Conservation (phyloP, 2,888 invertebrate genomes). For the Habroteleia sp. region DNA sequence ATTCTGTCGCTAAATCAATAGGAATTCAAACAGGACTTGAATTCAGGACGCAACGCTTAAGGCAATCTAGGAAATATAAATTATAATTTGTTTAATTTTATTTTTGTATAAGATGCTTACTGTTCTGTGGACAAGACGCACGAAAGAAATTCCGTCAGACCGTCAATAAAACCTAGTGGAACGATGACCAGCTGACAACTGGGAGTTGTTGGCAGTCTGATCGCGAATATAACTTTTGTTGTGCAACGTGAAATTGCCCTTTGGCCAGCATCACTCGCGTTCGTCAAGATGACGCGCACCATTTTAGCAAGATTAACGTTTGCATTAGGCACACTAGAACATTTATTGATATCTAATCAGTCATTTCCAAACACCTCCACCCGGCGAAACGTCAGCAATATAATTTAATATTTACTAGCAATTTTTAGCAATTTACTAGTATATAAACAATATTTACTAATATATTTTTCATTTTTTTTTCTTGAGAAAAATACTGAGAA, state of each 20-base stretch:
- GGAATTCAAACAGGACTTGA: too few relatives aligned
- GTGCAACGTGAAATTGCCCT: constrained; percentile 73
- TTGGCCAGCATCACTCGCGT: constrained; percentile 69
- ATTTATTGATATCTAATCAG: constrained; percentile 40
- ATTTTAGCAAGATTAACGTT: constrained; percentile 54
- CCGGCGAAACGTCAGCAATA: background rate
- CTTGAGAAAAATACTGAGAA: background rate
- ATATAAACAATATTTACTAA: too few relatives aligned
- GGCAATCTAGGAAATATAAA: too few relatives aligned
- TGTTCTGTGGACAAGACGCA: background rate
- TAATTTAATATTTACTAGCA: background rate
- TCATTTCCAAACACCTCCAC: constrained; percentile 12
- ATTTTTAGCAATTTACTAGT: too few relatives aligned
- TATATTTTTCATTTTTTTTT: background rate
- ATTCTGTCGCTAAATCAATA: too few relatives aligned
- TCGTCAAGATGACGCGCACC: constrained; percentile 66
- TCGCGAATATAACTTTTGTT: constrained; percentile 68
- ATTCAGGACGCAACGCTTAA: too few relatives aligned
- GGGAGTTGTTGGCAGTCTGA: constrained; percentile 69
- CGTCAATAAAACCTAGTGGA: constrained; percentile 56
- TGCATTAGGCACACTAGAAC: constrained; percentile 21
- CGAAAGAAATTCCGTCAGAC: constrained; percentile 9
- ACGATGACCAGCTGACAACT: constrained; percentile 72
- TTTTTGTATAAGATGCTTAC: too few relatives aligned
- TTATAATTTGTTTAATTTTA: too few relatives aligned